These are phyloP conservation scores for Aphelenchoides avenae DNA, from an alignment of 1,140 invertebrate species.

Conservation along the genomic window DNA sequence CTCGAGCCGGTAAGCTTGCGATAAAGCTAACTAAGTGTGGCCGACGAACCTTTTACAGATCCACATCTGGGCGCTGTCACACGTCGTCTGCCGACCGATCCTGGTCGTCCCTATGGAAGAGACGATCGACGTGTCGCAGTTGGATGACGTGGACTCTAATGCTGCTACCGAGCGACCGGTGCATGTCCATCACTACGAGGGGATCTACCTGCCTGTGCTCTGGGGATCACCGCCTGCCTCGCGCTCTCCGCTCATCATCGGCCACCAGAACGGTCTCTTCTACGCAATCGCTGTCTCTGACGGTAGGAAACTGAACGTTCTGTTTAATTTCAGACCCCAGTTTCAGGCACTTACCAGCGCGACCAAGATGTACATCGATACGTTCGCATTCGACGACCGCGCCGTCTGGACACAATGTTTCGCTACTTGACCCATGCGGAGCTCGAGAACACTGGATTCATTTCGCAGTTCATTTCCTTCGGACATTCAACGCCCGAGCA, in stretches of 20 bases:
- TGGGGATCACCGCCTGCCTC: slow-evolving; percentile 15
- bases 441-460: slow-evolving; percentile 8
- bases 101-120: slow-evolving; percentile 22
- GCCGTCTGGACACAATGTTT: slow-evolving; percentile 9
- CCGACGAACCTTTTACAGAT: slow-evolving; percentile 15
- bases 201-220: slow-evolving; percentile 18
- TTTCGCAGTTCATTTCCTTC: slow-evolving; percentile 17
- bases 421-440: slow-evolving; percentile 16
- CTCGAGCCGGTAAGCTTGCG: neutral
- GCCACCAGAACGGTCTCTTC: slow-evolving; percentile 11
- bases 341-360: slow-evolving; percentile 14
- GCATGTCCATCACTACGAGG: slow-evolving; percentile 13
- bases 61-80: slow-evolving; percentile 18
- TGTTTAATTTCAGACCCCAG: neutral
- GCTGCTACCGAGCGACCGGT: neutral
- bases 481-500: slow-evolving; percentile 5
- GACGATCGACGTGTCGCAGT: slow-evolving; percentile 10
- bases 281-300: slow-evolving; percentile 16
- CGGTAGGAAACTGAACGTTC: slow-evolving; percentile 3
- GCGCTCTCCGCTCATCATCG: slow-evolving; percentile 15
- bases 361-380: slow-evolving; percentile 19
- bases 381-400: slow-evolving; percentile 9
- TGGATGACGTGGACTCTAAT: neutral
- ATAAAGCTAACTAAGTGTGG: slow-evolving; percentile 13
- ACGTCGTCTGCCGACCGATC: slow-evolving; percentile 20